Percentiles rank a stretch among this genome's conserved stretches.
These are phyloP conservation scores for Spatula versicolor DNA, from an alignment of 2,797 vertebrate species.

Conservation along the genomic window DNA sequence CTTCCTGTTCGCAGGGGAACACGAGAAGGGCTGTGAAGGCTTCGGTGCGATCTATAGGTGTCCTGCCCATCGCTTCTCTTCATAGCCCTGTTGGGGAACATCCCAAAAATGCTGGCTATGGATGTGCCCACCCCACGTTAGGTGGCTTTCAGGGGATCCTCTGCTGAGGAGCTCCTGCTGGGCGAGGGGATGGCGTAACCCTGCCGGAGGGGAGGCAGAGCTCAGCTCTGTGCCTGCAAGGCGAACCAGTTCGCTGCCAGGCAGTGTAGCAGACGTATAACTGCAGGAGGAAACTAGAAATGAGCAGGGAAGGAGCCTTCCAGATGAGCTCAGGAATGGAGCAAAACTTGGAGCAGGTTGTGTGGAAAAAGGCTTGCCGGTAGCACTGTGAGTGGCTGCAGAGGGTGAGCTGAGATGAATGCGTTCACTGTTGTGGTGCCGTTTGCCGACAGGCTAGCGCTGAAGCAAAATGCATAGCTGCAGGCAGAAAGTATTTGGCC, in stretches of 20 bases:
- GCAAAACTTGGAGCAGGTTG: background rate
- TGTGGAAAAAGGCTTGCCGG: background rate
- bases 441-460: background rate
- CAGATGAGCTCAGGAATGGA: background rate
- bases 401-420: background rate
- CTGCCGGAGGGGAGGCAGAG: background rate
- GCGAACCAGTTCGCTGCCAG: background rate
- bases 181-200: background rate
- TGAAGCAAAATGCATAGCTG: background rate
- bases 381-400: background rate
- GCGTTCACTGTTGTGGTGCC: background rate
- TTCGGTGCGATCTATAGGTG: background rate
- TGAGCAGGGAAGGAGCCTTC: background rate
- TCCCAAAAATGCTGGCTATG: background rate
- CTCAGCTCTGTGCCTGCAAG: background rate
- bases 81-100: background rate
- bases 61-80: background rate
- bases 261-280: rapidly evolving
- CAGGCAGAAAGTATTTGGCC: background rate
- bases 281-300: background rate
- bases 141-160: background rate
- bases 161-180: background rate
- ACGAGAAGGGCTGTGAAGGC: background rate
- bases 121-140: rapidly evolving
- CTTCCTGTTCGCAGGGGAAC: background rate